phyloP scores from a whole-genome alignment of 1,140 invertebrate species.

The Drosophila biarmipes region DNA sequence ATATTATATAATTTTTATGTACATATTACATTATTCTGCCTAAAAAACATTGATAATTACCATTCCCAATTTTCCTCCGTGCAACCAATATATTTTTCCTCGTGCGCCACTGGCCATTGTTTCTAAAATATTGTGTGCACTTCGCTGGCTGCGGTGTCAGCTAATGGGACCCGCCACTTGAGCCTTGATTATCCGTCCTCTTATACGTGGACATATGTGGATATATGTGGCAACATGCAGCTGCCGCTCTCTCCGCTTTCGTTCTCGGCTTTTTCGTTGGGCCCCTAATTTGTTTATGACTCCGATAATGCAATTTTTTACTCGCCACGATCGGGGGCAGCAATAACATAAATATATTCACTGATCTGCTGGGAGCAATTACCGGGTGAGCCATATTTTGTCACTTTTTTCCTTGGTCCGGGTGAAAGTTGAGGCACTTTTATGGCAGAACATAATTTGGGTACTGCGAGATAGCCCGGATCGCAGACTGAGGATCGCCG shows the following conservation, averaged over 20 bases:
- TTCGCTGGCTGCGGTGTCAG: constrained; percentile 60
- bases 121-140: constrained; percentile 78
- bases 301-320: constrained; percentile 81
- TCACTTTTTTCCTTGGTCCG: constrained; percentile 55
- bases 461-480: not conserved
- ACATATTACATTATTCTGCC: too few relatives aligned
- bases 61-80: not conserved
- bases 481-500: constrained; percentile 10
- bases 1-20: too few relatives aligned
- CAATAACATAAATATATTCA: constrained; percentile 81
- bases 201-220: too few relatives aligned
- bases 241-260: constrained; percentile 33
- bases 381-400: constrained; percentile 78
- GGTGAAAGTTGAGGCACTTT: constrained; percentile 80
- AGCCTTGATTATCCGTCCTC: constrained; percentile 61
- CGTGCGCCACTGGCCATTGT: constrained; percentile 51
- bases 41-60: too few relatives aligned
- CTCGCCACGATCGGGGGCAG: constrained; percentile 32
- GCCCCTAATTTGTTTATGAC: constrained; percentile 78
- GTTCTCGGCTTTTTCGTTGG: constrained; percentile 19
- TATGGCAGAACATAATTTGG: constrained; percentile 59
- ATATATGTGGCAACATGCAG: constrained; percentile 7
- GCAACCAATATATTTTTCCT: not conserved
- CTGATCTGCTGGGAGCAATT: constrained; percentile 80
- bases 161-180: constrained; percentile 77